phyloP scores from a whole-genome alignment of 2,888 invertebrate species.

The Hermaeophaga mercurialis region DNA sequence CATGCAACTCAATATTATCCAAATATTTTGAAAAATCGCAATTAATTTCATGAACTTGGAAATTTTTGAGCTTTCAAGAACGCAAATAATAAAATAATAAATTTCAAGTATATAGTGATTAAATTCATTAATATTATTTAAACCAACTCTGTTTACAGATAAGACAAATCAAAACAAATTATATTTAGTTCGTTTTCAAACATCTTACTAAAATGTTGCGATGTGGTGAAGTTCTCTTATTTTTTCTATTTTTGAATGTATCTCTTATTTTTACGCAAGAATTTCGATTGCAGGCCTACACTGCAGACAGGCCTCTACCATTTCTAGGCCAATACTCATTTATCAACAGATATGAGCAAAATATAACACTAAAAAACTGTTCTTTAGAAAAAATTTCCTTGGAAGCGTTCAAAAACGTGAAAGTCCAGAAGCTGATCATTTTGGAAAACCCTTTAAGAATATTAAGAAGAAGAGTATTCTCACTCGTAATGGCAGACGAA shows the following conservation, averaged over 20 bases:
- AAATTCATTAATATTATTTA: too few relatives aligned
- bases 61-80: too few relatives aligned
- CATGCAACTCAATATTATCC: too few relatives aligned
- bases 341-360: neutral
- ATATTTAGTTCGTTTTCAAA: neutral
- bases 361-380: slow-evolving; percentile 11
- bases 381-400: slow-evolving; percentile 7
- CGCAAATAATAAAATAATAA: too few relatives aligned
- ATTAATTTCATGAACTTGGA: too few relatives aligned
- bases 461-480: slow-evolving; percentile 12
- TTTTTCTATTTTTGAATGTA: neutral
- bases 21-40: too few relatives aligned
- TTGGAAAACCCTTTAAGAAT: slow-evolving; percentile 2
- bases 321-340: slow-evolving; percentile 2
- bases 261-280: neutral
- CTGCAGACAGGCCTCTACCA: neutral
- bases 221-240: neutral
- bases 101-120: too few relatives aligned
- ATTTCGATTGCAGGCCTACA: neutral
- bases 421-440: slow-evolving; percentile 5
- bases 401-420: slow-evolving; percentile 17
- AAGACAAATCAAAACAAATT: neutral
- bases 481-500: slow-evolving; percentile 9
- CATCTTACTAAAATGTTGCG: neutral
- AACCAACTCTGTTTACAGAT: neutral